These are phyloP conservation scores for Rutilus rutilus DNA, from an alignment of 2,113 vertebrate species.

Conservation along the genomic window DNA sequence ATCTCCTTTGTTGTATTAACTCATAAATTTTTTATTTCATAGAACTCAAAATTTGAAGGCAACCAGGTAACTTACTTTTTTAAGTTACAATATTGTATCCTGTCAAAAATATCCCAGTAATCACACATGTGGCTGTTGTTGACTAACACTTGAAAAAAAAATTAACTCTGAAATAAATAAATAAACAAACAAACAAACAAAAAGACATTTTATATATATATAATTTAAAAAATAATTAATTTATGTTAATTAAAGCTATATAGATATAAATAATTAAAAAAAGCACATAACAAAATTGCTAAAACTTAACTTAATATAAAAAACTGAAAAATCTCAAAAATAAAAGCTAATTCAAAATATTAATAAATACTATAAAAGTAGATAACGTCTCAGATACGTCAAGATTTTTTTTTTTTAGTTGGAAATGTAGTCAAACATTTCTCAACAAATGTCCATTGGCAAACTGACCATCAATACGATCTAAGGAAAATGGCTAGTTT, in stretches of 20 bases:
- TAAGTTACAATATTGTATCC: background rate
- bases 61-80: no score
- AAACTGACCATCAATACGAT: background rate
- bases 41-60: no score
- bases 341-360: background rate
- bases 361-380: background rate
- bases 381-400: background rate
- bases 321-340: no score
- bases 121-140: background rate
- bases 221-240: background rate
- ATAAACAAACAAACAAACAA: background rate
- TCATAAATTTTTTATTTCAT: no score
- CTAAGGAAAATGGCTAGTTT: background rate
- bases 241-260: background rate
- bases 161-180: background rate
- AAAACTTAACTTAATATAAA: background rate
- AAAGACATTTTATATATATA: background rate
- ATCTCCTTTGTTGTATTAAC: no score
- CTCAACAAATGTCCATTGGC: background rate
- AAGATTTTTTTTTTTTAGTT: background rate
- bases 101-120: background rate
- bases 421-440: background rate
- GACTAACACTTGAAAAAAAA: background rate
- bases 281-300: background rate
- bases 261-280: background rate